phyloP scores from a whole-genome alignment of 1,140 invertebrate species.

The Lysiphlebus fabarum region DNA sequence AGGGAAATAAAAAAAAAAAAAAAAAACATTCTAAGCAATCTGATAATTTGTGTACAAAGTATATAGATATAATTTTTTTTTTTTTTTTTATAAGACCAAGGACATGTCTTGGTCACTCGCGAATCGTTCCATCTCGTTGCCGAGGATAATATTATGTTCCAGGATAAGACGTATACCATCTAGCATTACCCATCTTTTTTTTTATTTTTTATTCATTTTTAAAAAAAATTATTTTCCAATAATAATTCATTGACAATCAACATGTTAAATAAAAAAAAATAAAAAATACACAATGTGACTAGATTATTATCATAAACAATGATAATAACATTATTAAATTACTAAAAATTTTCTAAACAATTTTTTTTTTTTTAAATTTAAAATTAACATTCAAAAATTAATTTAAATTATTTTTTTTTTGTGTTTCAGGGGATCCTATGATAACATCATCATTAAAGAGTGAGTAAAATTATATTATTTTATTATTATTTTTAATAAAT shows the following conservation, averaged over 20 bases:
- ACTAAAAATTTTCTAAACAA: too few species aligned
- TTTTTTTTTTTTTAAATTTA: conserved; percentile 22
- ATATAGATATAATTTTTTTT: too few species aligned
- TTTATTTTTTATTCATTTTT: neutral
- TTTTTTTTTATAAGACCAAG: conserved; percentile 41
- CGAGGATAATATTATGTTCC: conserved; percentile 53
- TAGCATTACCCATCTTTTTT: conserved; percentile 25
- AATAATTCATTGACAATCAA: neutral
- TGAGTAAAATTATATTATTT: conserved; percentile 41
- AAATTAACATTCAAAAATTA: conserved; percentile 39
- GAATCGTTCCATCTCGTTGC: conserved; percentile 53
- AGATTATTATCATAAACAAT: neutral
- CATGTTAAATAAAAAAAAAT: neutral
- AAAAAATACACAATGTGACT: conserved; percentile 3
- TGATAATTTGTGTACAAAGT: conserved; percentile 10
- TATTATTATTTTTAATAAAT: too few species aligned
- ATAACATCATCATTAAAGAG: conserved; percentile 57
- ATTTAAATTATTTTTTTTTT: conserved; percentile 44
- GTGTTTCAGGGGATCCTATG: conserved; percentile 57
- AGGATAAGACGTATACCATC: conserved; percentile 45
- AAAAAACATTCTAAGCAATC: conserved; percentile 16
- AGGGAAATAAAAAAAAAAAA: neutral
- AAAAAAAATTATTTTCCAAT: neutral
- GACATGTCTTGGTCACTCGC: conserved; percentile 30
- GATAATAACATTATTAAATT: too few species aligned